Conservation (phyloP, 2,888 invertebrate genomes). For the Hymenopus coronatus region DNA sequence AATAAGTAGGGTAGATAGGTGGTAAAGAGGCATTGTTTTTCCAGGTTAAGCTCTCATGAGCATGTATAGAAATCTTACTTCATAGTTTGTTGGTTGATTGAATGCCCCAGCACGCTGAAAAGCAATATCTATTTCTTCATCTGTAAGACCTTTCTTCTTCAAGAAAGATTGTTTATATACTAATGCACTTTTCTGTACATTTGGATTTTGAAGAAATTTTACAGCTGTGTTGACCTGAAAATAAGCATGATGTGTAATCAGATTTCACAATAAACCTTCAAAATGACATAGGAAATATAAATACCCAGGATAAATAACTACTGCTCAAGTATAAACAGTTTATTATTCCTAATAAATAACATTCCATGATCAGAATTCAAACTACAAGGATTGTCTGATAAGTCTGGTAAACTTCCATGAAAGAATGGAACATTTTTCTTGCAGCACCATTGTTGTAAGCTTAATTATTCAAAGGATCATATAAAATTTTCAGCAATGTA, state of each 20-base stretch:
- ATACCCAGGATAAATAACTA: no score
- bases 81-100: not conserved
- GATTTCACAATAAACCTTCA: conserved; percentile 15
- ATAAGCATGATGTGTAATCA: conserved; percentile 16
- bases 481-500: no score
- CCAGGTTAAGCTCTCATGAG: not conserved
- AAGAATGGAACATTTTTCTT: no score
- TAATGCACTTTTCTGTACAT: conserved; percentile 71
- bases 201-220: conserved; percentile 83
- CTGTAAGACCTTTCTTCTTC: conserved; percentile 71
- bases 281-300: no score
- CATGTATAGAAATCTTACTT: not conserved
- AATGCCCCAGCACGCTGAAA: conserved; percentile 58
- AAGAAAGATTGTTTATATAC: conserved; percentile 78
- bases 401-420: no score
- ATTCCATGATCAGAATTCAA: no score
- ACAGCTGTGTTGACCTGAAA: conserved; percentile 79
- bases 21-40: not conserved
- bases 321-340: no score
- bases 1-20: no score
- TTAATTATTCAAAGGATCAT: no score
- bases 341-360: no score
- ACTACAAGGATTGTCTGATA: no score
- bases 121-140: conserved; percentile 70
- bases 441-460: no score